Evolutionary conservation across 2,113 vertebrate species (phyloP), one percentile per base, ranked within the genome.

Genomic region (Orientallactaga bullata): DNA sequence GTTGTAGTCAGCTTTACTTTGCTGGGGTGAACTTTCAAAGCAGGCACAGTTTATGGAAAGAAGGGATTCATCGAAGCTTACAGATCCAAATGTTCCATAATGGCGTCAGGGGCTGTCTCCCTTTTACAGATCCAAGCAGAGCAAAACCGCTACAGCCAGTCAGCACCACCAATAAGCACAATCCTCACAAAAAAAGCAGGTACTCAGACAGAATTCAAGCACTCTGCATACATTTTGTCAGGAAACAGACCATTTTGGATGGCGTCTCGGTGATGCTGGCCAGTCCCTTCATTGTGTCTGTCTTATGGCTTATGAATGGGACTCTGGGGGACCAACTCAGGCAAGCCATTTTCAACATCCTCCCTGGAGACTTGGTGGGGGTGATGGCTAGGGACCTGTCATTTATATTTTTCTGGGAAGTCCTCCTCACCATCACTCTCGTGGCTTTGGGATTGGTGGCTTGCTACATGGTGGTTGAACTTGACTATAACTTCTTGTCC

Each of bases 381-480:
- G 72, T 30, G 91, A 66, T 20, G 92, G 23, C 58, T 35, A 23
- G 51, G 58, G 37, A 20, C 71, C n/a, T n/a, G 73, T 79, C 60
- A 30, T 12, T 69, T 47, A 21, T 79, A 13, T 7, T 88, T 81
- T 8, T 88, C 97, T 35, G 79, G 13, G 83, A 91, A n/a, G 18
- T 76, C 73, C 13, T 85, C 94, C 42, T 47, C 42, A 35, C 94
- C 73, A 0, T 76, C 2, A 1, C 79, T 66, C 32, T 28, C 26
- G 16, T 89, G 84, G 51, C 17, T 71, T 72, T 60, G 85, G 13
- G 76, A 76, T 35, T 55, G 96, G 72, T 88, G 86, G 51, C 95
- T 91, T 58, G 84, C n/a, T 28, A 60, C 39, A 2, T 68, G 91
- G 89, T 63, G 94, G 78, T 93, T 82, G 65, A 92, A 78, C 73